These are phyloP conservation scores for Neotoxoptera formosana DNA, from an alignment of 1,140 invertebrate genomes.

Conservation along the genomic window DNA sequence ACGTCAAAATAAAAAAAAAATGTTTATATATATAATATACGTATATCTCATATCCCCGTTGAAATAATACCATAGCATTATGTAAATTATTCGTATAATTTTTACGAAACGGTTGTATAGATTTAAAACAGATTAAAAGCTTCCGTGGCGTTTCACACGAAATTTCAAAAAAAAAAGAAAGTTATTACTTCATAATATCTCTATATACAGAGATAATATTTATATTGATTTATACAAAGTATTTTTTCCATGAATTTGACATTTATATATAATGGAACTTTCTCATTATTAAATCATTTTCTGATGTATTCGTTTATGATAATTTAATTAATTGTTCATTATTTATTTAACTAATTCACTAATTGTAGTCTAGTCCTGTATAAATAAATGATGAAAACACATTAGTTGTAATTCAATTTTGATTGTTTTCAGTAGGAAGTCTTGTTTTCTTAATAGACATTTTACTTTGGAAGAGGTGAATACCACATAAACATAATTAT, in stretches of 20 bases:
- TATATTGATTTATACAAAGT: constrained; percentile 6
- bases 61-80: constrained; percentile 32
- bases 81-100: constrained; percentile 37
- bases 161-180: not conserved
- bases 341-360: not conserved
- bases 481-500: not conserved
- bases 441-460: not conserved
- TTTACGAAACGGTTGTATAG: constrained; percentile 21
- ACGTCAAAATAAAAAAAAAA: not conserved
- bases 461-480: not conserved
- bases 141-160: constrained; percentile 4
- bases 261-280: not conserved
- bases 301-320: not conserved
- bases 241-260: not conserved
- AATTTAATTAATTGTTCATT: not conserved
- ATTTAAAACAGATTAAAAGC: constrained; percentile 46
- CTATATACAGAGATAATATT: not conserved
- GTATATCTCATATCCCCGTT: not conserved
- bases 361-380: not conserved
- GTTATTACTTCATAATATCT: not conserved
- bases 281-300: not conserved
- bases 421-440: not conserved
- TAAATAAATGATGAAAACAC: not conserved
- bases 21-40: not conserved
- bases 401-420: not conserved